Base-by-base conservation (phyloP, 1,140 invertebrate genomes). In the Aphidius ervi region DNA sequence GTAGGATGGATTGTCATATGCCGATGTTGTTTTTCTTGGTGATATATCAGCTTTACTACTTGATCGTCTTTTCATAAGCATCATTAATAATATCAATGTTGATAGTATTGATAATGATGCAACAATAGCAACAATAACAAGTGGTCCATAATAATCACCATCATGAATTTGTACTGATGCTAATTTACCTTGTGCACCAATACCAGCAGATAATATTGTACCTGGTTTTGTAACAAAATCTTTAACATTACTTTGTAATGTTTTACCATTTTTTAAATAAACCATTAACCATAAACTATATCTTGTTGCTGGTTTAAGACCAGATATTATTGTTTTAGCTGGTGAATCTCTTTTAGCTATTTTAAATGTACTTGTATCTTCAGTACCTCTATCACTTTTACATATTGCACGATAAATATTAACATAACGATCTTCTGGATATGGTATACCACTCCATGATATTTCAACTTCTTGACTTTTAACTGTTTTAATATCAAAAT, bases 1-100 rank as follows among this genome's bases (percentile, higher is more conserved):
- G 82, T 94, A 95, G 69, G 92, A 93, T 58, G 93, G 93, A 82
- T 95, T 95, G 76, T 95, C 93, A 73, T 95, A 95, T 48, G 92
- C 91, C 7, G 92, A 88, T 55, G 88, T 84, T 10, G 86, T 87
- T 58, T 88, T 87, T 68, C 87, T 84, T 43, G 86, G 82, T n/a
- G 87, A 85, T 64, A 84, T 84, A 41, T 79, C 78, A 42, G 83
- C 83, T 65, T 84, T 84, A 63, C 79, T 82, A 67, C 83, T 83
- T 9, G 81, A 83, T 65, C 92, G 87, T 69, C 90, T 83, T 67
- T 88, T 83, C 68, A 94, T 83, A 20, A 95, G 81, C 65, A 94
- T 88, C 66, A 94, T 83, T 46, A 93, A 78, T 37, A 95, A 76
- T 59, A 92, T 84, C 9, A 94, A 74, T 16, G 92, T 90, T 9